Conservation (phyloP, 2,888 invertebrate species). For the Chromoteleia sp. region DNA sequence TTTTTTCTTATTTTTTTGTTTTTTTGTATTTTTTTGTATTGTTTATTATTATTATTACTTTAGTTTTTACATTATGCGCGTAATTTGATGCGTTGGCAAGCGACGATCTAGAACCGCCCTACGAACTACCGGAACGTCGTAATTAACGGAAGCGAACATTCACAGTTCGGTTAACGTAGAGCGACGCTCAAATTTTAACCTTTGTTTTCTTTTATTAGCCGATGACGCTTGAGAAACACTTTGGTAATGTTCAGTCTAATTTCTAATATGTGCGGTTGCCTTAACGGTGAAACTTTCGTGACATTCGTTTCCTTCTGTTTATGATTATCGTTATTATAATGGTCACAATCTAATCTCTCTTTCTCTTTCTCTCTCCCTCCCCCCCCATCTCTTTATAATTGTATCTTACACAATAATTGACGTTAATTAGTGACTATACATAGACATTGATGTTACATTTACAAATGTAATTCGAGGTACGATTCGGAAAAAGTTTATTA, state of each 20-base stretch:
- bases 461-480: slow-evolving; percentile 33
- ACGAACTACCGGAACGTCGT: slow-evolving; percentile 57
- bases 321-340: slow-evolving; percentile 3
- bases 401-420: slow-evolving; percentile 39
- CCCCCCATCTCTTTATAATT: too few relatives aligned
- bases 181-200: neutral
- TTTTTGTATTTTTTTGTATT: slow-evolving; percentile 15
- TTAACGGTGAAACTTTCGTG: slow-evolving; percentile 8
- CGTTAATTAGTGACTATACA: slow-evolving; percentile 45
- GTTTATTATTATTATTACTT: slow-evolving; percentile 16
- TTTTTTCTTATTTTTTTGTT: slow-evolving; percentile 24
- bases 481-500: neutral
- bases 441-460: slow-evolving; percentile 48
- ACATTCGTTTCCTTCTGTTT: slow-evolving; percentile 5
- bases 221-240: slow-evolving; percentile 43
- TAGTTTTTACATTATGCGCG: slow-evolving; percentile 41
- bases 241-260: slow-evolving; percentile 63
- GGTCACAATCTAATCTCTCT: slow-evolving; percentile 44
- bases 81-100: slow-evolving; percentile 61
- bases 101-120: slow-evolving; percentile 54
- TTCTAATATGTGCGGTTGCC: slow-evolving; percentile 47
- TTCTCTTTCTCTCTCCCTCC: too few relatives aligned
- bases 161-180: slow-evolving; percentile 24
- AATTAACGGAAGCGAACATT: slow-evolving; percentile 29
- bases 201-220: neutral